Evolutionary conservation across 2,888 invertebrate species (phyloP), one percentile per base, ranked within the genome.

Genomic region (Tachystola acroxantha): DNA sequence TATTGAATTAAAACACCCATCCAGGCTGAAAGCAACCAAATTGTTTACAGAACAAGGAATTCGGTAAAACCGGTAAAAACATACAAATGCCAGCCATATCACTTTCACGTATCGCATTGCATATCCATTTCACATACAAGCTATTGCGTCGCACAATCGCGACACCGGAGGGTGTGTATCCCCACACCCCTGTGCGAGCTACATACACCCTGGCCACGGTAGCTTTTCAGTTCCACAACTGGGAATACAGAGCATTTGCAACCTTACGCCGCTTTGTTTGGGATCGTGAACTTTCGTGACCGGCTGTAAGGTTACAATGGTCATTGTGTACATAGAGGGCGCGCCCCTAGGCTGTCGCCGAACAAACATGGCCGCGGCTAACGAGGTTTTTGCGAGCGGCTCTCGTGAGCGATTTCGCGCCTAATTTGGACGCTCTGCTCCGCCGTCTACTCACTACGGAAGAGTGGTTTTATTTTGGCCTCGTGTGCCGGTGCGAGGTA

Each of bases 391-490:
- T 81, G 79, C 75, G 75, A 72, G 68, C 58, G 61, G 55, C 65
- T 59, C 72, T 76, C 73, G 82, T 79, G 82, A 77, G 66, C 75
- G 78, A 77, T 84, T 84, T 84, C 82, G 81, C 85, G 85, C 84
- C 85, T 81, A 82, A 81, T 84, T 81, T 82, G 66, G 70, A 76
- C 64, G 70, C 19, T 36, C 20, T 20, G 34, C 38, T 29, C 19
- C 19, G 13, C 28, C 14, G 13, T 9, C 28, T 13, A 5, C 10
- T n/a, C 26, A 13, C 31, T 39, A 39, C 34, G 31, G 29, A 29
- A 32, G 19, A 26, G 31, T 19, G 24, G 66, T 64, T 64, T 64
- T 60, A 64, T 64, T 70, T 64, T 59, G 62, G 69, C 55, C 53
- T 54, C 48, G 50, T 48, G 48, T 41, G 41, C 36, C 36, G 38